Conservation (phyloP, 1,140 invertebrate genomes). For the Matsumurasca onukii region DNA sequence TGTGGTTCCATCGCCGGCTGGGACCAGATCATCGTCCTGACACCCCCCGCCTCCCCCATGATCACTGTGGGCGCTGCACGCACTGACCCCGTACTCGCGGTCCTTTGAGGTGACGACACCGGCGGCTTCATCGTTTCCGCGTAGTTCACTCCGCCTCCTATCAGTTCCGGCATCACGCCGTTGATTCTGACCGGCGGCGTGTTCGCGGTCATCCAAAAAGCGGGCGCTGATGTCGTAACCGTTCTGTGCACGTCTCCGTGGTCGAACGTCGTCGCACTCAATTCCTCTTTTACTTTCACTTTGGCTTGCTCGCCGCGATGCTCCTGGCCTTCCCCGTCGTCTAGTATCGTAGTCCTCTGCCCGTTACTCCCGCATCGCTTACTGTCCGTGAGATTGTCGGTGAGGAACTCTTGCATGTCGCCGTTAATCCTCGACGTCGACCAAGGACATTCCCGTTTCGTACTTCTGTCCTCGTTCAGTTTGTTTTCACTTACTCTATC, state of each 20-base stretch:
- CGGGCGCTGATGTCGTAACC: conserved; percentile 31
- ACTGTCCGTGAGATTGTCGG: neutral
- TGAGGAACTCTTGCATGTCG: conserved; percentile 4
- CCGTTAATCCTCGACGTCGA: conserved; percentile 37
- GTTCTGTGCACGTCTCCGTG: neutral
- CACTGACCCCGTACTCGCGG: conserved; percentile 41
- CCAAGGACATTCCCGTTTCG: neutral
- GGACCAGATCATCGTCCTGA: conserved; percentile 90
- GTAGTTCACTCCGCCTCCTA: conserved; percentile 48
- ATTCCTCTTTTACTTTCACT: conserved; percentile 52
- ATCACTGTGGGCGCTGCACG: conserved; percentile 74
- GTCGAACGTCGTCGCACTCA: conserved; percentile 53
- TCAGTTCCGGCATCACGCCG: conserved; percentile 31
- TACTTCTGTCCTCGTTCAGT: neutral
- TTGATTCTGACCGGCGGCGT: conserved; percentile 37
- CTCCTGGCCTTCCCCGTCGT: neutral
- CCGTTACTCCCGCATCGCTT: neutral
- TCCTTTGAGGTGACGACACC: conserved; percentile 57
- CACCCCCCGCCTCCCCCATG: conserved; percentile 88
- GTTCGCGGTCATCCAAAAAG: conserved; percentile 33
- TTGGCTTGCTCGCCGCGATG: conserved; percentile 37
- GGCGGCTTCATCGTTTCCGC: conserved; percentile 58
- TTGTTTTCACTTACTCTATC: too few relatives aligned
- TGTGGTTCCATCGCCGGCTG: conserved; percentile 58
- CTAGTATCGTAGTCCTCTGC: conserved; percentile 3